These are phyloP conservation scores for Apistogramma diplotaenia DNA, from an alignment of 2,113 vertebrate genomes.

Conservation along the genomic window DNA sequence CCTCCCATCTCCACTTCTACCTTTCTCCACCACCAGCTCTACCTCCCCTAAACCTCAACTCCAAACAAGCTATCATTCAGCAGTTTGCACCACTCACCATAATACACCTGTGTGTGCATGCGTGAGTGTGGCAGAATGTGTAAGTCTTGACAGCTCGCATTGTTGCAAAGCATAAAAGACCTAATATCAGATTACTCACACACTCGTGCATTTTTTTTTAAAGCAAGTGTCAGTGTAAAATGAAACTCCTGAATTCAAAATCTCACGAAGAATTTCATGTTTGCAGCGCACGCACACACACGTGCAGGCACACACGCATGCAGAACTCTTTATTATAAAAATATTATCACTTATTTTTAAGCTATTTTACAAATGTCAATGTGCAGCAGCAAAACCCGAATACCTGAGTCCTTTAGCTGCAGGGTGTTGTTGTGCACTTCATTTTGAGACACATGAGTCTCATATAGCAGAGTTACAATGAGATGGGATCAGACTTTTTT, in stretches of 20 bases:
- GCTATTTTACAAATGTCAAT: background rate
- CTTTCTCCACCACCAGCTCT: constrained; percentile 46
- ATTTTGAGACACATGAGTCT: background rate
- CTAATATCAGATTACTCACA: background rate
- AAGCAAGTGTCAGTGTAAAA: background rate
- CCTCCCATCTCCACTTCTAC: constrained; percentile 63
- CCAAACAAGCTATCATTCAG: constrained; percentile 68
- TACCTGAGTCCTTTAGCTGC: background rate
- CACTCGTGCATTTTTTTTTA: background rate
- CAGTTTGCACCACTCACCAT: constrained; percentile 39
- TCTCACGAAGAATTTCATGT: background rate
- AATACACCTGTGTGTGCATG: constrained; percentile 35
- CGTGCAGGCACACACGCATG: background rate
- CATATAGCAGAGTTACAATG: too few relatives aligned
- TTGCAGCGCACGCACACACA: background rate
- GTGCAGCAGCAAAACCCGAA: background rate
- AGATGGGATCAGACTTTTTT: background rate
- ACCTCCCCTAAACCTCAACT: constrained; percentile 8
- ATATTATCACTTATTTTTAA: background rate
- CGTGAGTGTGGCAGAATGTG: background rate
- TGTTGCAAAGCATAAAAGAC: constrained; percentile 40
- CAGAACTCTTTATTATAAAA: background rate
- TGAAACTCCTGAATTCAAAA: background rate
- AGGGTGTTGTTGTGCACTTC: background rate
- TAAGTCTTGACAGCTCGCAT: constrained; percentile 31